Base-by-base conservation (phyloP, 2,113 vertebrate species). In the Oceanites oceanicus region DNA sequence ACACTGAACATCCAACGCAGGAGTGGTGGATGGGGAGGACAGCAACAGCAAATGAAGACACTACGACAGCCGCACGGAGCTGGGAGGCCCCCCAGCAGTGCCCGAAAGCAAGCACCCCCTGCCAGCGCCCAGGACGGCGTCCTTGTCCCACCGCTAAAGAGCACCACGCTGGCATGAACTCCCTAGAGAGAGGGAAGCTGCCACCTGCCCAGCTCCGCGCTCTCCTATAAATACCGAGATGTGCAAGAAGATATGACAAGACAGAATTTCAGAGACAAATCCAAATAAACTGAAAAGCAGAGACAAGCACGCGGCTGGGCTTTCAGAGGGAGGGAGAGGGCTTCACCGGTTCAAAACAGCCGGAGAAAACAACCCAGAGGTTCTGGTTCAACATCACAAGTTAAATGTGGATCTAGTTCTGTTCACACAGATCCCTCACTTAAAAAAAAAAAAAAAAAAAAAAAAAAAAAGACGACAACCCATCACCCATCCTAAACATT, bases 171-270 rank as follows among this genome's bases (percentile, higher is more conserved):
- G 40, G 8, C 20, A 12, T 2, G 6, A 73, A 15, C 17, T 21
- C 38, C 34, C 8, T 2, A 6, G 29, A 29, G 26, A 59, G 67
- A 14, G 26, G 30, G 42, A 17, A 36, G 38, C 21, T 74, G 66
- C 18, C 18, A 23, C 42, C n/a, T 6, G 4, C 47, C 42, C 88
- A 23, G 85, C 72, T 68, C 61, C 11, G 1, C 1, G 2, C 38
- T 49, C 49, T n/a, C 32, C 68, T 27, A 14, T 14, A 70, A 36
- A 17, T 8, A 61, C 15, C 0, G 1, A 17, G 27, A 30, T 26
- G 5, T 1, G 0, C 23, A 16, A 66, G n/a, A 27, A 71, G 40
- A 42, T 3, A 14, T 0, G 2, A 17, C 11, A 62, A 8, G 15
- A 36, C 4, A 9, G 0, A 1, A 66, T 26, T 84, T 20, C 38